Conservation (phyloP, 1,140 invertebrate species). For the Meloidogyne exigua region DNA sequence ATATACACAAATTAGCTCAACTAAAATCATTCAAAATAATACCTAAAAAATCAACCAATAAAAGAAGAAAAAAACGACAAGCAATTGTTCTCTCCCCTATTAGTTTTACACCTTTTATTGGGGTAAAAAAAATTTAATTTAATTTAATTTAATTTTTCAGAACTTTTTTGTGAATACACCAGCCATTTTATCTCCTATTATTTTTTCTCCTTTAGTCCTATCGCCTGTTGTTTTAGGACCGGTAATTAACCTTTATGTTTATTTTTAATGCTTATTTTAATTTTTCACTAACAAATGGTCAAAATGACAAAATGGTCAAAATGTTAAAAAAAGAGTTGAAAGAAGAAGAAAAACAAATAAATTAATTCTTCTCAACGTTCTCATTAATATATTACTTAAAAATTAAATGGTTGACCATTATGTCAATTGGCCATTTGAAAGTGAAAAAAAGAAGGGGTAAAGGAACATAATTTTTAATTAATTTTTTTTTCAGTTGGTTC, state of each 20-base stretch:
- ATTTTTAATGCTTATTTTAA: too few species aligned
- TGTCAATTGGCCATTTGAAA: too few species aligned
- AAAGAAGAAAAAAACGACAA: neutral
- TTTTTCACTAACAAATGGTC: too few species aligned
- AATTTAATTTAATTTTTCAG: conserved; percentile 10
- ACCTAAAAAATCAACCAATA: conserved; percentile 22
- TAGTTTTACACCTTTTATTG: conserved; percentile 9
- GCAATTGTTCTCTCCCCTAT: conserved; percentile 31
- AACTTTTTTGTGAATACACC: conserved; percentile 4
- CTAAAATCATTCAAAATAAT: conserved; percentile 22
- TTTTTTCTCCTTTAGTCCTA: conserved; percentile 37
- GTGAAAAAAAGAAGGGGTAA: too few species aligned
- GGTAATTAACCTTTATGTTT: neutral
- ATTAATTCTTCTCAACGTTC: too few species aligned
- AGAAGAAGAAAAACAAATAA: too few species aligned
- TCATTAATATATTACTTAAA: too few species aligned
- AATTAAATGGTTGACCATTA: too few species aligned
- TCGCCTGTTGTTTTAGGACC: conserved; percentile 52
- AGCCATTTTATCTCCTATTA: too few species aligned
- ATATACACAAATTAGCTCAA: conserved; percentile 18
- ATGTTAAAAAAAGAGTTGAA: too few species aligned
- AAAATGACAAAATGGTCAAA: too few species aligned
- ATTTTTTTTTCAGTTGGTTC: conserved; percentile 19
- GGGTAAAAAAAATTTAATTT: conserved; percentile 8
- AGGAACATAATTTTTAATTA: too few species aligned